Evolutionary conservation across 2,113 vertebrate species (phyloP), one percentile per base, ranked within the genome.

Genomic region (Gavialis gangeticus): DNA sequence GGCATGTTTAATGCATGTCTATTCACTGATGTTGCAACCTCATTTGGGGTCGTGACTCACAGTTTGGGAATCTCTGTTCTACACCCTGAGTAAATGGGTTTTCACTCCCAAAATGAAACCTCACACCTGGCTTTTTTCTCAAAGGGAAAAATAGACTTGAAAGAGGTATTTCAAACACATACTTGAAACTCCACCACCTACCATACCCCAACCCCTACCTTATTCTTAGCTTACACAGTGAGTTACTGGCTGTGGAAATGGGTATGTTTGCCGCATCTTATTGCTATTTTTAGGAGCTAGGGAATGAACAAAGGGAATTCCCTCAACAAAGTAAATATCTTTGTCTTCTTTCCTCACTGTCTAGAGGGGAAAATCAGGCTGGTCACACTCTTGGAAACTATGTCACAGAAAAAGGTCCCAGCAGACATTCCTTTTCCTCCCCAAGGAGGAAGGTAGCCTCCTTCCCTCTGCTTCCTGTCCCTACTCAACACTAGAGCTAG

Each of bases 121-220:
- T 34, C 14, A 24, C 6, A n/a, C 12, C 3, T 34, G 71, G 22
- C 1, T 54, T 79, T 85, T 63, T 24, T 37, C 87, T 66, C n/a
- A 46, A 82, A 34, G 34, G 13, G 79, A 64, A 69, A 85, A 62
- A 27, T 27, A 7, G 3, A 60, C 75, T 87, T 2, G 54, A 57
- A 11, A 10, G 34, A 59, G 5, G 46, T 34, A 12, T 78, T 83
- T 78, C 34, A 54, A 6, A 64, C 14, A 54, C 0, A 0, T 25
- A 34, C 1, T 3, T 34, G 27, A 30, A 85, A 73, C 63, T 75
- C 86, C 22, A 62, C 17, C 56, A 14, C 14, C 8, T 34, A 34
- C 59, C 75, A 64, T 10, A 13, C 3, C n/a, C 77, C 57, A 77
- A n/a, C 24, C 55, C 59, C 12, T 11, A 57, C 84, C 30, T 73